These are phyloP conservation scores for Heterochromis multidens DNA, from an alignment of 2,113 vertebrate species.

Conservation along the genomic window DNA sequence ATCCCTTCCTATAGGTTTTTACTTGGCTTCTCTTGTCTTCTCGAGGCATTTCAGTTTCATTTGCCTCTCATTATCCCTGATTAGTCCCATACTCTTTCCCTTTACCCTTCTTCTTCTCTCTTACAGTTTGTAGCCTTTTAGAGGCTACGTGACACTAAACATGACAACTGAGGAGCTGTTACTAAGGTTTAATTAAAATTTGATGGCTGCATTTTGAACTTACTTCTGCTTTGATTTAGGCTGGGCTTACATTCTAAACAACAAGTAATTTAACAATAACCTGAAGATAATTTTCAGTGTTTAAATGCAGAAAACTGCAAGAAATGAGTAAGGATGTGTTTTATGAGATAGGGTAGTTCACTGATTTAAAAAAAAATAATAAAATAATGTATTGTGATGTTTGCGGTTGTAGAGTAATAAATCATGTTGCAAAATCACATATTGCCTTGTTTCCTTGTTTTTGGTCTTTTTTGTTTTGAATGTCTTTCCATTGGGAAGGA, in stretches of 20 bases:
- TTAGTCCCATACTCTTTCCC: not conserved
- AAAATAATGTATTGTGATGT: constrained; percentile 51
- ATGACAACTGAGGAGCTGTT: not conserved
- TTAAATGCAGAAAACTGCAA: not conserved
- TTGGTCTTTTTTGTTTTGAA: not conserved
- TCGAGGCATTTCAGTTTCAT: not conserved
- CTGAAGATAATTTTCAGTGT: not conserved
- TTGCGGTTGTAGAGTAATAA: constrained; percentile 62
- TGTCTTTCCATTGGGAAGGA: not conserved
- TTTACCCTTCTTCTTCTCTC: not conserved
- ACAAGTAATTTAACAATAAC: not conserved
- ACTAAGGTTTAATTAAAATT: not conserved
- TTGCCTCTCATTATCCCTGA: not conserved
- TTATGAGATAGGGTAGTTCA: constrained; percentile 36
- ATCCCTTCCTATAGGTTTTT: not conserved
- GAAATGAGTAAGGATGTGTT: constrained; percentile 23
- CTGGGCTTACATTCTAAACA: not conserved
- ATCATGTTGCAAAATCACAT: constrained; percentile 34
- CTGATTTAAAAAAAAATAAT: not conserved
- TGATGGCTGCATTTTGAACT: constrained; percentile 8
- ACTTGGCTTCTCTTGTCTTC: not conserved
- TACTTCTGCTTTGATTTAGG: constrained; percentile 14
- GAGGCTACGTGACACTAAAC: not conserved
- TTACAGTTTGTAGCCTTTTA: not conserved
- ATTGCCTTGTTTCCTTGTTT: not conserved